phyloP scores from a whole-genome alignment of 23 tunicate genomes.

The Botrylloides violaceus region DNA sequence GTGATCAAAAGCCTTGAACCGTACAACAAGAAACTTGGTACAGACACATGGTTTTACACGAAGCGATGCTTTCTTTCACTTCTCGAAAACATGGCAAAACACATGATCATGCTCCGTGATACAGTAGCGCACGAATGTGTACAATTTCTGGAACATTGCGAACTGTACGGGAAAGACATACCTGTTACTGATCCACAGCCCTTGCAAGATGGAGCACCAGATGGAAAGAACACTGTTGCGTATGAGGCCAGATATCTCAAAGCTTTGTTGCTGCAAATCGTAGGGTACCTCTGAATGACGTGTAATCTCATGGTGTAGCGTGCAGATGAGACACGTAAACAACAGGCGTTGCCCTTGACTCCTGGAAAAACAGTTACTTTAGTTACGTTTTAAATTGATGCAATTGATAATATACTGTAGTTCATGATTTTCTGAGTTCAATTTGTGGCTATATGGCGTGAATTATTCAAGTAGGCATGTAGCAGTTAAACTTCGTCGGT shows the following conservation, averaged over 20 bases:
- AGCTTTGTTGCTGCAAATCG: conserved; percentile 61
- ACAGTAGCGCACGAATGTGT: conserved; percentile 62
- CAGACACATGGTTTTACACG: conserved; percentile 98
- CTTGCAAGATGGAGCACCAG: conserved; percentile 48
- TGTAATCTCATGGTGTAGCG: too few species aligned
- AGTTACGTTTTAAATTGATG: too few species aligned
- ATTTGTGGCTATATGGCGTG: too few species aligned
- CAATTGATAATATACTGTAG: too few species aligned
- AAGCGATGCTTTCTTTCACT: conserved; percentile 84
- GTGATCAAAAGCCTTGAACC: conserved; percentile 97
- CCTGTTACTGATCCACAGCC: conserved; percentile 47
- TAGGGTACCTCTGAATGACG: conserved; percentile 82
- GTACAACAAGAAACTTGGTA: conserved; percentile 92
- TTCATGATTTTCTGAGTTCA: too few species aligned
- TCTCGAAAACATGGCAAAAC: conserved; percentile 83
- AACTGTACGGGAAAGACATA: conserved; percentile 71
- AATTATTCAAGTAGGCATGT: too few species aligned
- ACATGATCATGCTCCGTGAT: conserved; percentile 83
- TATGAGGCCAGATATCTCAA: conserved; percentile 87
- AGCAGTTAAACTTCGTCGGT: too few species aligned
- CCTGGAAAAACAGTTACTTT: too few species aligned
- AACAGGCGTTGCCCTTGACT: too few species aligned
- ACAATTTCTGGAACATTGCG: conserved; percentile 87
- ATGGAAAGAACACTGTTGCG: conserved; percentile 88
- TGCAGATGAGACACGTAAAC: too few species aligned